Evolutionary conservation across 2,888 invertebrate species (phyloP).

Genomic region (Drosophila buzzatii): DNA sequence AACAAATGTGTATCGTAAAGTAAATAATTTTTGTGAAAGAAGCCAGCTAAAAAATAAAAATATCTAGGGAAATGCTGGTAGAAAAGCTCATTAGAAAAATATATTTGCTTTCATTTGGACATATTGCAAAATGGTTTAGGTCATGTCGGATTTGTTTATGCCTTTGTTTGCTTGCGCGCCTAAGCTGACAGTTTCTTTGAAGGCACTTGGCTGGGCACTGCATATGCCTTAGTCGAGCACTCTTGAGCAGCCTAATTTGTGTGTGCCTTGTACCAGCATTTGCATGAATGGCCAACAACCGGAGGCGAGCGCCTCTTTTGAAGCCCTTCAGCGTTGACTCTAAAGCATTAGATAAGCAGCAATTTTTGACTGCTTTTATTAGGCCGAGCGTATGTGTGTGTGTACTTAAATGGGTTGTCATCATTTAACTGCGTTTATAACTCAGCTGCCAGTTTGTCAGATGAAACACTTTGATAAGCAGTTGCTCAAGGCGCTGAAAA

Average conservation of each 20-base stretch:
- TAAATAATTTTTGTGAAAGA: neutral
- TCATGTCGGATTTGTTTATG: neutral
- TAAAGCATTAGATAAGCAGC: constrained; percentile 37
- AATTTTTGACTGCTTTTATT: constrained; percentile 47
- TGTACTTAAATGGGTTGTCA: constrained; percentile 12
- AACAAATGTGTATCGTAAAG: neutral
- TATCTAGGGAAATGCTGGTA: neutral
- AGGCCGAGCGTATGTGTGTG: constrained; percentile 2
- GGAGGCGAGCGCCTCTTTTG: constrained; percentile 4
- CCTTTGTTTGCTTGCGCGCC: neutral
- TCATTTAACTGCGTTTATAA: constrained; percentile 43
- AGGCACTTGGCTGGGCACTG: neutral
- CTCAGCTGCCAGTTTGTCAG: constrained; percentile 25
- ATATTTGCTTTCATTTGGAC: neutral
- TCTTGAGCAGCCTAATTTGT: neutral
- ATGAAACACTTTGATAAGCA: constrained; percentile 49
- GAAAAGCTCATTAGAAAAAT: neutral
- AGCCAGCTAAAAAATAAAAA: constrained; percentile 1
- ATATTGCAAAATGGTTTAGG: neutral
- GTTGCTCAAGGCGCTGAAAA: constrained; percentile 8
- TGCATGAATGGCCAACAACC: constrained; percentile 28
- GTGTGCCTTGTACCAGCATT: neutral
- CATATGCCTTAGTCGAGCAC: constrained; percentile 1
- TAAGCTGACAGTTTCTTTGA: neutral
- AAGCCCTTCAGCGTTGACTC: constrained; percentile 23